A percentile compares a stretch with the other conserved stretches of the same genome.
phyloP scores from a whole-genome alignment of 2,888 invertebrate genomes.

The Mantis religiosa region DNA sequence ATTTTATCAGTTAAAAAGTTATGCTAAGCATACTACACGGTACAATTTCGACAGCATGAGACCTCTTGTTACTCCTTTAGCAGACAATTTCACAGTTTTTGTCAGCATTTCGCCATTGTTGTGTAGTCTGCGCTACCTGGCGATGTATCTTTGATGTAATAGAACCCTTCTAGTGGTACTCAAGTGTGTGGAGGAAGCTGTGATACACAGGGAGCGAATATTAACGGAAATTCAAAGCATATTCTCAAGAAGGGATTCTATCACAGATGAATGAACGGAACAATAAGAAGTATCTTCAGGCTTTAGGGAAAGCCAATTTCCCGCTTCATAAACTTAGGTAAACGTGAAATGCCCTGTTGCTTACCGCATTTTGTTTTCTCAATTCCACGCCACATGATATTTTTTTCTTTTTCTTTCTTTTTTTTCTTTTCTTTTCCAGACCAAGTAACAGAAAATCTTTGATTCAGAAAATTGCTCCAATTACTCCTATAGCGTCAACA shows the following conservation, averaged over 20 bases:
- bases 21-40: too few species aligned
- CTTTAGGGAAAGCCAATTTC: background rate
- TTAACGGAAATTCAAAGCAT: background rate
- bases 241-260: background rate
- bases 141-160: too few species aligned
- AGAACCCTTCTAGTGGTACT: too few species aligned
- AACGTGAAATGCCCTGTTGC: background rate
- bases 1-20: too few species aligned
- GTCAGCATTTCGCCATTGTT: too few species aligned
- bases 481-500: too few species aligned
- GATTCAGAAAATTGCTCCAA: background rate
- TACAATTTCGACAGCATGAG: too few species aligned
- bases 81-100: too few species aligned
- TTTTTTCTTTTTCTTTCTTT: background rate
- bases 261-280: background rate
- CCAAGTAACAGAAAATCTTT: background rate
- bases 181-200: too few species aligned
- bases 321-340: background rate
- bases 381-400: background rate
- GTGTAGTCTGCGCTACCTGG: too few species aligned
- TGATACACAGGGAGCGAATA: background rate
- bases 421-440: background rate
- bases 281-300: background rate
- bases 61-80: too few species aligned
- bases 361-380: background rate